These are phyloP conservation scores for Zosterops borbonicus DNA, from an alignment of 2,113 vertebrate species.

Conservation along the genomic window DNA sequence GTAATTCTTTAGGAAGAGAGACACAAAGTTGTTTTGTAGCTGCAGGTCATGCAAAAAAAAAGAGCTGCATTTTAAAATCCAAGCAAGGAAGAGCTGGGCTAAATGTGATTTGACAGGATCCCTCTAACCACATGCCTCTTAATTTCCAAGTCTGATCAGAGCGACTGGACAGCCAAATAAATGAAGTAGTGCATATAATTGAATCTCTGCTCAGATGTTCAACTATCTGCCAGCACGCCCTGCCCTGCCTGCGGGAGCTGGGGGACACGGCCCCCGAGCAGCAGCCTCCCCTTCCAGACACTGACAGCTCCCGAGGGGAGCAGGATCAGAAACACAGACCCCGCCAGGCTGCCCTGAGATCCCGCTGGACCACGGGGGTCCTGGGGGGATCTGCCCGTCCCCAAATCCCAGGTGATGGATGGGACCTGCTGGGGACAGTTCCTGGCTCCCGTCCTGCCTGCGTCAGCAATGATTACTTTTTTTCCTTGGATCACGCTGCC, in stretches of 20 bases:
- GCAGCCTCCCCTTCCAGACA: not conserved
- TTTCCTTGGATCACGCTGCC: not conserved
- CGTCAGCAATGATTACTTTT: not conserved
- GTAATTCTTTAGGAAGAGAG: not conserved
- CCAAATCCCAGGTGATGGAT: not conserved
- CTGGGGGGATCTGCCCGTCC: not conserved
- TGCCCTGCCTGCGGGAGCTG: not conserved
- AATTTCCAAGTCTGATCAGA: slow-evolving; percentile 58
- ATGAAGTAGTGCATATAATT: slow-evolving; percentile 52
- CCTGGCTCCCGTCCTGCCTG: not conserved
- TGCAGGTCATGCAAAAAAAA: slow-evolving; percentile 40
- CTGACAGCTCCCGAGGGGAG: not conserved
- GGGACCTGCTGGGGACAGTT: not conserved
- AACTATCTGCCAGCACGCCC: not conserved
- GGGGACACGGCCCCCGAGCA: not conserved
- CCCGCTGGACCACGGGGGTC: not conserved
- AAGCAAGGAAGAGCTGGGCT: not conserved
- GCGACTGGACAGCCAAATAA: slow-evolving; percentile 41
- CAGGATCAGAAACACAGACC: not conserved
- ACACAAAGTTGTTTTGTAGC: slow-evolving; percentile 54
- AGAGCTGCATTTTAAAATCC: slow-evolving; percentile 13
- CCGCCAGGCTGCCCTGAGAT: not conserved
- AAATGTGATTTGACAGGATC: slow-evolving; percentile 48
- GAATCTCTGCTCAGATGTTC: slow-evolving; percentile 35
- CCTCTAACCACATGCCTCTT: slow-evolving; percentile 40